phyloP scores from a whole-genome alignment of 2,797 vertebrate species.

The Lagorchestes hirsutus region DNA sequence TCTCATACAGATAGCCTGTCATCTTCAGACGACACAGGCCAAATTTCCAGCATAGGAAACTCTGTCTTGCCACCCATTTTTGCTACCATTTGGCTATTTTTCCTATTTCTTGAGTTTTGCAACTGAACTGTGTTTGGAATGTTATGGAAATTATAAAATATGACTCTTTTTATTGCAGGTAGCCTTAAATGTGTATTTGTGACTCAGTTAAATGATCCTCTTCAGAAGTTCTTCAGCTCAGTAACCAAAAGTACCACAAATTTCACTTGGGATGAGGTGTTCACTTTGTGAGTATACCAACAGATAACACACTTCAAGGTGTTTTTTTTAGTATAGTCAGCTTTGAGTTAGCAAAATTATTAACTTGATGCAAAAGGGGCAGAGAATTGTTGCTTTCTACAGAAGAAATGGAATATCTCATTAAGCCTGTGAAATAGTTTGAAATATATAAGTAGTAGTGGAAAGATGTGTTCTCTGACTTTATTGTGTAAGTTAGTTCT shows the following conservation, averaged over 20 bases:
- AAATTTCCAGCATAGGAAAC: neutral
- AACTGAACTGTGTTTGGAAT: neutral
- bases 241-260: conserved; percentile 86
- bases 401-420: neutral
- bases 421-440: neutral
- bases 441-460: neutral
- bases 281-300: conserved; percentile 92
- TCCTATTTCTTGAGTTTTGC: neutral
- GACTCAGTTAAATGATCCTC: conserved; percentile 92
- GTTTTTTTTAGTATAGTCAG: neutral
- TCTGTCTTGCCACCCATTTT: neutral
- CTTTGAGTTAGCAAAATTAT: neutral
- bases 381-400: neutral
- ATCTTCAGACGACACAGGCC: neutral
- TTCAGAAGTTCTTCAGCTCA: conserved; percentile 91
- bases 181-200: conserved; percentile 87
- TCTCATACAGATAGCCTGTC: neutral
- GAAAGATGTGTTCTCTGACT: neutral
- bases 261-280: conserved; percentile 94
- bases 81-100: neutral
- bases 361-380: neutral
- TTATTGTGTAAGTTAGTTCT: neutral
- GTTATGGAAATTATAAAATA: neutral
- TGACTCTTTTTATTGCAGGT: conserved; percentile 84
- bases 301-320: neutral